Evolutionary conservation across 1,140 invertebrate genomes (phyloP), one percentile per base, ranked within the genome.

Genomic region (Drosophila orena): DNA sequence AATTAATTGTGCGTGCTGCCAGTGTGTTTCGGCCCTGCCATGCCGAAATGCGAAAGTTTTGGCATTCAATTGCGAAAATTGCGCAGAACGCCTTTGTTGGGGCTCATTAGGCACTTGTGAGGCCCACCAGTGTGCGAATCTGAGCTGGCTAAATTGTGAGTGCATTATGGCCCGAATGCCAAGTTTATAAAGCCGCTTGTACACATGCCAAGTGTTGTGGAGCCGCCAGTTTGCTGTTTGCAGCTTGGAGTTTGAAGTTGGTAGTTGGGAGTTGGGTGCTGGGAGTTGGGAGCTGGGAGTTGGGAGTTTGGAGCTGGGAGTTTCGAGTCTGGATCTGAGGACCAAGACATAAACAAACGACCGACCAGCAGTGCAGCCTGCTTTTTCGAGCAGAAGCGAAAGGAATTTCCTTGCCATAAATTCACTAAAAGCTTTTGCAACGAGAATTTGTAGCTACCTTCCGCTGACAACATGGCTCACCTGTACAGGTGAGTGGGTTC

Each of bases 351-450:
- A 89, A 88, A 88, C 85, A 84, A 79, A 77, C 71, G 81, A 50
- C 74, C 64, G 81, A 50, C 74, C 62, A 71, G 68, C 38, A 52
- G 44, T 77, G 62, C 49, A 68, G 72, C 46, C 52, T 61, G 59
- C 55, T 42, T 55, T 70, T 52, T 61, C 62, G 35, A 58, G 60
- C 65, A 71, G 77, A 81, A 77, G 71, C 72, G 60, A 75, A 75
- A 71, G 76, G 76, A 78, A 89, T 84, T 89, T 78, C 74, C 84
- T 89, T 84, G 84, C 84, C 84, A 89, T 89, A 89, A 89, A 89
- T 89, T 89, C 65, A 89, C 85, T 89, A 89, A 89, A 89, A 89
- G 84, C 84, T 89, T 89, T 88, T 60, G 64, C 84, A 84, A 89
- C 84, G 72, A 89, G 81, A 89, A 89, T 89, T 89, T 89, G 84